These are phyloP conservation scores for Drosophila pseudotakahashii DNA, from an alignment of 2,888 invertebrate genomes.

Conservation along the genomic window DNA sequence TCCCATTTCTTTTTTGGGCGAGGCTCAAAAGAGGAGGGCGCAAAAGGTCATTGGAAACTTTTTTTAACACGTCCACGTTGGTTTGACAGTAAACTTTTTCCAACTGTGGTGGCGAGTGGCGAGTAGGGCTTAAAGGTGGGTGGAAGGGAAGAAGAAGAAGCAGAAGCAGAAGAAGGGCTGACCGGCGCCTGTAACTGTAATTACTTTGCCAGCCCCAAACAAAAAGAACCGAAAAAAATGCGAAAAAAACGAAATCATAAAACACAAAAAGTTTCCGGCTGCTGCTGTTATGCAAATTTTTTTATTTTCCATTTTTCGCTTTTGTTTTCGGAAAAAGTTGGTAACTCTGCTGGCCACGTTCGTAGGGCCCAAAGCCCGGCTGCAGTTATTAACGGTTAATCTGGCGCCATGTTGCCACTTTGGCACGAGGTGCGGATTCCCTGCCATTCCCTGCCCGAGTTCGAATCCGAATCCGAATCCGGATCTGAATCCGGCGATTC, in stretches of 20 bases:
- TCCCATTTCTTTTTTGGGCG: background rate
- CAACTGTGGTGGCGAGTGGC: background rate
- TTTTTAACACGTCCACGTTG: constrained; percentile 60
- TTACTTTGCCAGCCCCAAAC: constrained; percentile 63
- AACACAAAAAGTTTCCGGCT: constrained; percentile 64
- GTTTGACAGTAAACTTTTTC: constrained; percentile 61
- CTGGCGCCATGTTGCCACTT: constrained; percentile 48
- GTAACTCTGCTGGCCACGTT: constrained; percentile 8
- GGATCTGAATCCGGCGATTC: too few relatives aligned
- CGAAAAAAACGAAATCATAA: constrained; percentile 45
- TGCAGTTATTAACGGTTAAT: constrained; percentile 71
- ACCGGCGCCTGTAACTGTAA: constrained; percentile 61
- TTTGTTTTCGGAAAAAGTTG: constrained; percentile 44
- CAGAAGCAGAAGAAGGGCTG: constrained; percentile 6
- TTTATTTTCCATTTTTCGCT: constrained; percentile 20
- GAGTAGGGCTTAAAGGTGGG: background rate
- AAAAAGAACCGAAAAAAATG: background rate
- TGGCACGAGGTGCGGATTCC: constrained; percentile 18
- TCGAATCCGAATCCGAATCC: too few relatives aligned
- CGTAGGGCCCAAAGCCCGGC: constrained; percentile 15
- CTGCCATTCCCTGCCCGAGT: background rate
- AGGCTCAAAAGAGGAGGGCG: background rate
- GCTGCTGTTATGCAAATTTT: constrained; percentile 66
- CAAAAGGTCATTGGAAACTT: constrained; percentile 52
- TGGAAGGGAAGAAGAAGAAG: background rate